Percentiles rank a stretch among this genome's conserved stretches.
Conservation (phyloP, 2,888 invertebrate genomes). For the Mesoligia furuncula region DNA sequence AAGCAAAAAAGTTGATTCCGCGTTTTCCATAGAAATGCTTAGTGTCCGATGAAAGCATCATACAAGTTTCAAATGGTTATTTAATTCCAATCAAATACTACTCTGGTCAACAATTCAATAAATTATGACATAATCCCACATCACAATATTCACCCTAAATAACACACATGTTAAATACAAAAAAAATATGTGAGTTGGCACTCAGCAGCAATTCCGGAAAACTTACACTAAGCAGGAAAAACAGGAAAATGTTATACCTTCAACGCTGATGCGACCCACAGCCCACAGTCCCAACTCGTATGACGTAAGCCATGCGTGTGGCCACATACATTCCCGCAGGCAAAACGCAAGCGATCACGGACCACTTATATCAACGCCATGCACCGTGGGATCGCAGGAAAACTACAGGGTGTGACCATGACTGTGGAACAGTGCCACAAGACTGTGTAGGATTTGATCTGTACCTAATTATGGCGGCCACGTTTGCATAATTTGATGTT, state of each 20-base stretch:
- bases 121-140: slow-evolving; percentile 29
- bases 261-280: neutral
- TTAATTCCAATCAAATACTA: slow-evolving; percentile 40
- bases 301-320: slow-evolving; percentile 49
- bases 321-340: slow-evolving; percentile 32
- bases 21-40: slow-evolving; percentile 26
- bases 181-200: too few relatives aligned
- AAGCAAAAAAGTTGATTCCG: neutral
- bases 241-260: neutral
- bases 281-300: neutral
- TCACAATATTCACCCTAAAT: too few relatives aligned
- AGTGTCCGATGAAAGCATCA: slow-evolving; percentile 5
- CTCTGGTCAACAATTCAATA: slow-evolving; percentile 25
- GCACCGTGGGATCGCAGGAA: slow-evolving; percentile 60
- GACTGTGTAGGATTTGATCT: slow-evolving; percentile 20
- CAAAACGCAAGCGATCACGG: slow-evolving; percentile 41
- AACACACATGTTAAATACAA: too few relatives aligned
- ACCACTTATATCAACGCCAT: slow-evolving; percentile 36
- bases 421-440: slow-evolving; percentile 20
- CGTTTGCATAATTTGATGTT: slow-evolving; percentile 41
- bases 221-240: neutral
- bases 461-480: slow-evolving; percentile 23
- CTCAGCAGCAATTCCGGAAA: neutral
- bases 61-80: slow-evolving; percentile 18
- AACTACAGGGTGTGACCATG: slow-evolving; percentile 67